Percentiles rank a stretch among this genome's conserved stretches.
These are phyloP conservation scores for Euclidia mi DNA, from an alignment of 2,888 invertebrate species.

Conservation along the genomic window DNA sequence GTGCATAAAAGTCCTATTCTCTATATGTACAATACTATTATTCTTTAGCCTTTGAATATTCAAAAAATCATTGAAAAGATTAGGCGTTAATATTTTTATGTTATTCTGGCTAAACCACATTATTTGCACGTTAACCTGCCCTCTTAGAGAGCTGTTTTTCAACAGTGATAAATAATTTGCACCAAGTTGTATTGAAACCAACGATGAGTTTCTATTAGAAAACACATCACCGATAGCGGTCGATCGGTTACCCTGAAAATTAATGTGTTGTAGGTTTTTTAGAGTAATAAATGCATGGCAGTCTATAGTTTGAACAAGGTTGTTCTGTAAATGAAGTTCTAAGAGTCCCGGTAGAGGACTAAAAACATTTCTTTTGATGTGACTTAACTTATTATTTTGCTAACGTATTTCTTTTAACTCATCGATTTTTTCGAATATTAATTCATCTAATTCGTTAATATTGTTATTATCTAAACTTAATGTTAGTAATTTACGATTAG, in stretches of 20 bases:
- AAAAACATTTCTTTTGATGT: slow-evolving; percentile 94
- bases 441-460: slow-evolving; percentile 94
- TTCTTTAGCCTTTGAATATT: slow-evolving; percentile 95
- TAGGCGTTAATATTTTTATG: slow-evolving; percentile 92
- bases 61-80: slow-evolving; percentile 94
- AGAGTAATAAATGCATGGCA: slow-evolving; percentile 95
- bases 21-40: slow-evolving; percentile 95
- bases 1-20: slow-evolving; percentile 94
- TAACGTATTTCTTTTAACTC: slow-evolving; percentile 95
- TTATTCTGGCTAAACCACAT: slow-evolving; percentile 97
- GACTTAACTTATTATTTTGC: slow-evolving; percentile 95
- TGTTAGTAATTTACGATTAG: slow-evolving; percentile 94
- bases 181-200: slow-evolving; percentile 95
- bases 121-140: slow-evolving; percentile 95
- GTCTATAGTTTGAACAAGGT: slow-evolving; percentile 95
- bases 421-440: slow-evolving; percentile 94
- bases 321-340: slow-evolving; percentile 97
- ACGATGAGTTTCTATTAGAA: slow-evolving; percentile 92
- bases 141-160: slow-evolving; percentile 94
- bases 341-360: slow-evolving; percentile 95
- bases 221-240: slow-evolving; percentile 95
- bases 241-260: slow-evolving; percentile 95
- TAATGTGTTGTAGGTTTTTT: slow-evolving; percentile 95
- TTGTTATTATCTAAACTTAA: slow-evolving; percentile 96
- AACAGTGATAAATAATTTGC: slow-evolving; percentile 94